A percentile compares a stretch with the other conserved stretches of the same genome.
Conservation (phyloP, 2,888 invertebrate species). For the Tetranychus truncatus region DNA sequence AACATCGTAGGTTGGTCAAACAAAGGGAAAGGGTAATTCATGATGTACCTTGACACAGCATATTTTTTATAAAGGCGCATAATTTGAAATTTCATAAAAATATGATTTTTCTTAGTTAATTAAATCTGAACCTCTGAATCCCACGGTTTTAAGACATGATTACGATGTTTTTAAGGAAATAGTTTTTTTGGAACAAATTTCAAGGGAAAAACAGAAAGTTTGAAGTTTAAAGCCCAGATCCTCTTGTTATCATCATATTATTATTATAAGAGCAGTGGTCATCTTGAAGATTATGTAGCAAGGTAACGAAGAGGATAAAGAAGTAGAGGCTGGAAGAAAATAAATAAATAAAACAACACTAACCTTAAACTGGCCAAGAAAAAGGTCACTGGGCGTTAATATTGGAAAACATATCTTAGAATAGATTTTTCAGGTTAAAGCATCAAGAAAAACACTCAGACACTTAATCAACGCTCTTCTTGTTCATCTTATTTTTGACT, state of each 20-base stretch:
- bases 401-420: not conserved
- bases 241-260: not conserved
- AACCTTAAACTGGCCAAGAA: not conserved
- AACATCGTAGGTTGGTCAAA: too few species aligned
- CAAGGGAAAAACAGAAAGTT: not conserved
- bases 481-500: not conserved
- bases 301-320: too few species aligned
- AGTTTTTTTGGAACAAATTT: not conserved
- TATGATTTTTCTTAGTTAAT: too few species aligned
- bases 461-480: conserved; percentile 3
- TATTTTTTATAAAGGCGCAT: too few species aligned
- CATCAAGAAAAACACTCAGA: conserved; percentile 5
- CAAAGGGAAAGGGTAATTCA: too few species aligned
- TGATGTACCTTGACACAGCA: too few species aligned
- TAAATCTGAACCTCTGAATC: not conserved
- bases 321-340: too few species aligned
- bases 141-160: not conserved
- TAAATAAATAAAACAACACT: too few species aligned
- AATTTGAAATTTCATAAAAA: too few species aligned
- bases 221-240: not conserved
- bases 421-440: not conserved
- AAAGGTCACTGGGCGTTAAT: not conserved
- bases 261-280: not conserved
- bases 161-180: not conserved
- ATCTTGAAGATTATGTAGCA: not conserved